phyloP scores from a whole-genome alignment of 2,888 invertebrate species.

The Aleiodes testaceus region DNA sequence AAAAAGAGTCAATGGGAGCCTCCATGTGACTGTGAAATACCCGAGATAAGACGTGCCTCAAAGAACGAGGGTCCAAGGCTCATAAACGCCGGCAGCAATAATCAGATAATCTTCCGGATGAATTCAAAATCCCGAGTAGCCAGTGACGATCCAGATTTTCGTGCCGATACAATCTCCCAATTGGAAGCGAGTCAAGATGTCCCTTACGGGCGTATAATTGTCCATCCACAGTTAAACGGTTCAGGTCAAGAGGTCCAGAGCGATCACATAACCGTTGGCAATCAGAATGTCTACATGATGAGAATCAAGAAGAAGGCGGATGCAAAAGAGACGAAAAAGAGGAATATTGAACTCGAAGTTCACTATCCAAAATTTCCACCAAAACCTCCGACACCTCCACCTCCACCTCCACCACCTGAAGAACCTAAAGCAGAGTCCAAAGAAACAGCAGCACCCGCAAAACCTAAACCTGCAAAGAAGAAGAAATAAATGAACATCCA shows the following conservation, averaged over 20 bases:
- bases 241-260: conserved; percentile 62
- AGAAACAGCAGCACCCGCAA: neutral
- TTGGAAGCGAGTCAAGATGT: conserved; percentile 45
- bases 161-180: conserved; percentile 59
- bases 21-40: conserved; percentile 64
- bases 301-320: conserved; percentile 63
- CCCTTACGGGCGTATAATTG: conserved; percentile 61
- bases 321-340: conserved; percentile 51
- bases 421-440: neutral
- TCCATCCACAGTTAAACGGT: conserved; percentile 59
- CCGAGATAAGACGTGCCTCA: conserved; percentile 64
- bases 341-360: conserved; percentile 67
- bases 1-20: conserved; percentile 62
- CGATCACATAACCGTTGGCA: conserved; percentile 61
- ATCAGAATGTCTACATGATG: conserved; percentile 64
- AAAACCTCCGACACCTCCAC: conserved; percentile 41
- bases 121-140: conserved; percentile 54
- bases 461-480: neutral
- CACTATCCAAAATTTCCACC: conserved; percentile 62
- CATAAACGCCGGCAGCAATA: conserved; percentile 61
- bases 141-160: conserved; percentile 54
- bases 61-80: conserved; percentile 62
- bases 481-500: neutral
- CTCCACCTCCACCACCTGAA: conserved; percentile 39
- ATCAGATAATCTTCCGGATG: conserved; percentile 65